phyloP scores from a whole-genome alignment of 2,113 vertebrate species.

The mouse (Mus musculus) region GRCm39 chr15:89006001-89006500 shows the following conservation, averaged over 20 bases:
- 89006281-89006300: conserved; percentile 94
- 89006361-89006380: conserved; percentile 96
- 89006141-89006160: background rate
- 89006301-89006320: conserved; percentile 94
- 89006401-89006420: conserved; percentile 92
- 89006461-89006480: conserved; percentile 94
- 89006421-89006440: conserved; percentile 83
- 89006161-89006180: background rate
- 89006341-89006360: conserved; percentile 95
- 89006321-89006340: conserved; percentile 94
- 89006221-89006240: background rate
- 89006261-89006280: conserved; percentile 83
- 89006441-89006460: conserved; percentile 90
- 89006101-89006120: background rate
- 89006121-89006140: background rate
- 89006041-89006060: background rate
- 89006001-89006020: background rate
- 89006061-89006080: background rate
- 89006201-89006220: background rate
- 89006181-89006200: background rate
- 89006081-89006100: background rate
- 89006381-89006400: conserved; percentile 92
- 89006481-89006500: conserved; percentile 87
- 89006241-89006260: background rate
- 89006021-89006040: background rate